Evolutionary conservation across 2,888 invertebrate species (phyloP).

Genomic region (Latheticus oryzae): DNA sequence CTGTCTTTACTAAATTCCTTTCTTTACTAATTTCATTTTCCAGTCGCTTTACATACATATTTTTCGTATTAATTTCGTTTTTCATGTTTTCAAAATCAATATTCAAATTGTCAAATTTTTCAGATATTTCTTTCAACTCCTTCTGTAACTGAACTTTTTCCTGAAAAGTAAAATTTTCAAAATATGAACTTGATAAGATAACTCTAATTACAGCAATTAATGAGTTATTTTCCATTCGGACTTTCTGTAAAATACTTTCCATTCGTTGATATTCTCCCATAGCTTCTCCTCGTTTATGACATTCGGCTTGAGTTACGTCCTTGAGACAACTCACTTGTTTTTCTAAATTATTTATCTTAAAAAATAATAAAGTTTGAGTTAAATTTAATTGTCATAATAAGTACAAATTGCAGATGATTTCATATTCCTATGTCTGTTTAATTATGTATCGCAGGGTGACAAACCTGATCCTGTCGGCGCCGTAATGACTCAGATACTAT

Average conservation of each 20-base stretch:
- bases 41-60: constrained; percentile 6
- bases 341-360: constrained; percentile 65
- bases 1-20: neutral
- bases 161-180: constrained; percentile 7
- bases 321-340: constrained; percentile 72
- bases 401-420: constrained; percentile 16
- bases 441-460: constrained; percentile 36
- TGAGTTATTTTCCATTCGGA: constrained; percentile 16
- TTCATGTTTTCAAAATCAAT: constrained; percentile 23
- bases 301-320: constrained; percentile 71
- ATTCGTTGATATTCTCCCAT: constrained; percentile 36
- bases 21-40: constrained; percentile 9
- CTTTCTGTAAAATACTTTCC: constrained; percentile 12
- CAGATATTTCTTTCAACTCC: constrained; percentile 1
- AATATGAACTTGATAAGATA: neutral
- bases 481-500: constrained; percentile 45
- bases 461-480: constrained; percentile 49
- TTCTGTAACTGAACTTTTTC: constrained; percentile 15
- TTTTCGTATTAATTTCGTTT: constrained; percentile 29
- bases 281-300: constrained; percentile 55
- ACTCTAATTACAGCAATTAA: constrained; percentile 18
- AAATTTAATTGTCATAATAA: constrained; percentile 1
- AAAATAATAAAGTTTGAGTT: neutral
- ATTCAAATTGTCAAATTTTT: constrained; percentile 5
- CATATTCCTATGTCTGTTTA: constrained; percentile 15